Evolutionary conservation across 2,797 vertebrate genomes (phyloP), one percentile per base, ranked within the genome.

Genomic region (Fistularia tabacaria): DNA sequence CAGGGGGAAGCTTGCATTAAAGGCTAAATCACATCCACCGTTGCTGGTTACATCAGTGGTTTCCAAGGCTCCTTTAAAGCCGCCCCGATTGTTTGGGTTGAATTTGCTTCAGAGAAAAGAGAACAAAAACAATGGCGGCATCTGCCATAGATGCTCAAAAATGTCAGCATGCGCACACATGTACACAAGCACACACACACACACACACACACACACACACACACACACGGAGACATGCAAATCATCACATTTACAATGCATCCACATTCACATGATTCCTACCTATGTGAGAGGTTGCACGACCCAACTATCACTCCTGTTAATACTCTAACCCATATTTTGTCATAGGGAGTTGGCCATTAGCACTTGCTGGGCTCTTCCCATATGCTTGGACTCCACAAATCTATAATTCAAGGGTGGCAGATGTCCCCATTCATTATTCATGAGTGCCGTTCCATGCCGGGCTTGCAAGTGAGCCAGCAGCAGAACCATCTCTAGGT

Each of bases 381-480:
- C 88, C 88, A 90, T 90, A 90, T 90, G 88, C 86, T 86, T 73
- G 69, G 79, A 77, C 85, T 87, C 69, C 74, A 85, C 84, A 79
- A 73, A 90, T 91, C 89, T 91, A 92, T 92, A 91, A 91, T 92
- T 91, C 87, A 91, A 81, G 64, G 84, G 85, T 86, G 90, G 88
- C 91, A 92, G 90, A 91, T 91, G 91, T 90, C 88, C 66, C 70
- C 71, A 81, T 90, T 76, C 79, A 91, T 90, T 87, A 92, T 92
- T 90, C 87, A 92, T 88, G 72, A 87, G 73, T 74, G 78, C 76
- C 71, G 74, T 79, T 83, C 80, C 74, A 76, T 73, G 82, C 84
- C 63, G 77, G 62, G 76, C 79, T 80, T 71, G 79, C 73, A 51
- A 72, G 76, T 47, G 37, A 83, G 77, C 82, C 69, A 69, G 71